Conservation (phyloP, 2,113 vertebrate genomes). For the Heterochromis multidens region DNA sequence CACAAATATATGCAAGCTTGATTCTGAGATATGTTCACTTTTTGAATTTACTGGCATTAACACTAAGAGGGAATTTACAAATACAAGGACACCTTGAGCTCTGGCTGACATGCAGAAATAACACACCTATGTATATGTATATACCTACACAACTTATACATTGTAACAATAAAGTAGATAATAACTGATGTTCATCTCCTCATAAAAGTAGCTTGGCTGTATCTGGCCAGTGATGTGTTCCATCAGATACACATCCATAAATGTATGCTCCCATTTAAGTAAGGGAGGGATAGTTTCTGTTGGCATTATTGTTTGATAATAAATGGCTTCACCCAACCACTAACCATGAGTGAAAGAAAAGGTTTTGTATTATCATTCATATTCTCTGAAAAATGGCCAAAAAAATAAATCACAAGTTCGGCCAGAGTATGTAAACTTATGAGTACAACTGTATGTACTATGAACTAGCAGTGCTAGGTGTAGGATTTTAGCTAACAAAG, state of each 20-base stretch:
- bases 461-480: no score
- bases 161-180: background rate
- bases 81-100: background rate
- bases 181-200: background rate
- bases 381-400: no score
- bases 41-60: background rate
- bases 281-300: no score
- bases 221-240: background rate
- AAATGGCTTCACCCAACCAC: no score
- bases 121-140: no score
- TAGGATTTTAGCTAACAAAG: background rate
- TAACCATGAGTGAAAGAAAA: no score
- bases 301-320: no score
- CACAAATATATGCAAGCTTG: accelerated
- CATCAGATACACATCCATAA: background rate
- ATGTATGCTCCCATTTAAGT: no score
- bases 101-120: background rate
- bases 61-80: background rate
- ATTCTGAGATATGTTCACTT: background rate
- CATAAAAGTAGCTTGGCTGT: background rate
- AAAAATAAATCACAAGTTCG: no score
- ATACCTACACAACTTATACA: background rate
- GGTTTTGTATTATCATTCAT: no score
- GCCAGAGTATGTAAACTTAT: no score
- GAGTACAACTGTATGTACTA: no score